These are phyloP conservation scores for Spodoptera picta DNA, from an alignment of 2,888 invertebrate genomes.

Conservation along the genomic window DNA sequence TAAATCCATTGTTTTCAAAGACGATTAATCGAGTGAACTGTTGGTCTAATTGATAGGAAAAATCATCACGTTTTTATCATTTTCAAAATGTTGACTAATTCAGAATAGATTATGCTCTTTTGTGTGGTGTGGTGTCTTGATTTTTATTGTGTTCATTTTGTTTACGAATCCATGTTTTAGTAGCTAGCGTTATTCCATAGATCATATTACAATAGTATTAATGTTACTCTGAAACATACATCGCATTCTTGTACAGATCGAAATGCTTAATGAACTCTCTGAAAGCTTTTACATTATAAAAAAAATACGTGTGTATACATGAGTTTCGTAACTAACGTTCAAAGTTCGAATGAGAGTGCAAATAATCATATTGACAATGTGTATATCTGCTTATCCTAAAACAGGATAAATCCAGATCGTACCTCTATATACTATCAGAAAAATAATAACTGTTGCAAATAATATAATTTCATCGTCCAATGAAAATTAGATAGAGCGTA, in stretches of 20 bases:
- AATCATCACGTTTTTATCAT: conserved; percentile 29
- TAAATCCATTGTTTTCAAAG: conserved; percentile 63
- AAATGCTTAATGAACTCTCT: conserved; percentile 5
- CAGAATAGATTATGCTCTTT: conserved; percentile 20
- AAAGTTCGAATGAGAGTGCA: conserved; percentile 39
- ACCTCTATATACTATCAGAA: conserved; percentile 6
- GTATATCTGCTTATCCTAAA: conserved; percentile 28
- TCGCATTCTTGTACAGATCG: not conserved
- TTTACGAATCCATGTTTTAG: conserved; percentile 23
- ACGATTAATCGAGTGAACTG: conserved; percentile 54
- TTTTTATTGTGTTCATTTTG: conserved; percentile 31
- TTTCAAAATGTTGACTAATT: conserved; percentile 29
- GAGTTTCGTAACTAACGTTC: conserved; percentile 8
- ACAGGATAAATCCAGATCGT: conserved; percentile 19
- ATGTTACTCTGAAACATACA: conserved; percentile 2
- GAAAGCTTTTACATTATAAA: conserved; percentile 29
- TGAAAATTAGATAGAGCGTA: conserved; percentile 20
- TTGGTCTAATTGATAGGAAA: conserved; percentile 34
- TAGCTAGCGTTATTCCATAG: conserved; percentile 4
- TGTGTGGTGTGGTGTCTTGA: conserved; percentile 26
- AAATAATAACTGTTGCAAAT: not conserved
- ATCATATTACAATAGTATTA: conserved; percentile 1
- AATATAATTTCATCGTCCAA: conserved; percentile 8
- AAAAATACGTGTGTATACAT: not conserved
- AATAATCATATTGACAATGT: conserved; percentile 1